These are phyloP conservation scores for Lamprotornis superbus DNA, from an alignment of 2,113 vertebrate genomes.

Conservation along the genomic window DNA sequence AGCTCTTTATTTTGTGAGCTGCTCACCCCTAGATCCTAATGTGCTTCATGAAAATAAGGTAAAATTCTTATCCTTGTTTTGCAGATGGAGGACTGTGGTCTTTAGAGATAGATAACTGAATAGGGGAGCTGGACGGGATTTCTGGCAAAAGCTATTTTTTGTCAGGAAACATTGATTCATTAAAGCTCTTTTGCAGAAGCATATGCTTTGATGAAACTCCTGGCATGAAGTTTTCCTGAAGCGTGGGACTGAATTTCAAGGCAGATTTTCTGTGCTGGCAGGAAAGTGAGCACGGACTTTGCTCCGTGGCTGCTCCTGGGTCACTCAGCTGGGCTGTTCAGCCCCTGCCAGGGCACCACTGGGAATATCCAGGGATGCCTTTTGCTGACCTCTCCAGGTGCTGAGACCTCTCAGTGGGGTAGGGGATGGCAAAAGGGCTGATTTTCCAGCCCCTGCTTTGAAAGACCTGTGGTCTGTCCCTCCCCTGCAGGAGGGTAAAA, in stretches of 20 bases:
- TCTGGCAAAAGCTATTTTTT: constrained; percentile 14
- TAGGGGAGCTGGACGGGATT: not conserved
- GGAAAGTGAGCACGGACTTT: not conserved
- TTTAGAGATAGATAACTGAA: not conserved
- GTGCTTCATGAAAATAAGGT: not conserved
- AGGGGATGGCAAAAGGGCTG: rapidly evolving
- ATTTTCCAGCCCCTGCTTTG: not conserved
- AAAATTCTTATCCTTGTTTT: not conserved
- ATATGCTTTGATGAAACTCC: constrained; percentile 24
- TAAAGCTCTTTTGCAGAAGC: constrained; percentile 9
- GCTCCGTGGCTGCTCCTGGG: rapidly evolving
- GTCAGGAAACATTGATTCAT: constrained; percentile 27
- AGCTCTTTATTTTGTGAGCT: not conserved
- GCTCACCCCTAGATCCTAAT: not conserved
- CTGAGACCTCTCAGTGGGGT: not conserved
- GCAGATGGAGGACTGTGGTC: not conserved
- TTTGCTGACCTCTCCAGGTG: not conserved
- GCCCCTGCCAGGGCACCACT: not conserved
- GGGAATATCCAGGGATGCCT: not conserved
- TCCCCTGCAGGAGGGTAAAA: not conserved
- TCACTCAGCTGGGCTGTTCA: not conserved
- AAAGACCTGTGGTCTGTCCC: not conserved
- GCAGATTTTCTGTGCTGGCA: not conserved
- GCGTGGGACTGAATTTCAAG: not conserved
- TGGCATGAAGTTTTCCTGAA: not conserved